Evolutionary conservation across 2,888 invertebrate genomes (phyloP).

Genomic region (Tipula helvola): DNA sequence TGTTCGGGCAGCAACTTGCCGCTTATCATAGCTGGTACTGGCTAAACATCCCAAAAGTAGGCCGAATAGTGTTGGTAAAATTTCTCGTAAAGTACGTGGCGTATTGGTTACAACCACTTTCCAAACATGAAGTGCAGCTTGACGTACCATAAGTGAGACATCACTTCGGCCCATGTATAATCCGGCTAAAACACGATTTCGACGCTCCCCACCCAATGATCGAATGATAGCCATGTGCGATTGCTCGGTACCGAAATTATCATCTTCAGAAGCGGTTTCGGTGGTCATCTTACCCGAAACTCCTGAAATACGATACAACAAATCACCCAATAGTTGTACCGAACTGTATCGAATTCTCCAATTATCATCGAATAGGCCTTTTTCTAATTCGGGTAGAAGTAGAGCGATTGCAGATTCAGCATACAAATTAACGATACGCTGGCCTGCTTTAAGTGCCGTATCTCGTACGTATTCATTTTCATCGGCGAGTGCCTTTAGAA

Average conservation of each 20-base stretch:
- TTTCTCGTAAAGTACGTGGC: slow-evolving; percentile 89
- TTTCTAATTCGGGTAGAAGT: slow-evolving; percentile 84
- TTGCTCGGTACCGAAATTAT: slow-evolving; percentile 97
- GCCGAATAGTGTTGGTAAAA: slow-evolving; percentile 86
- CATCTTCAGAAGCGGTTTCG: slow-evolving; percentile 95
- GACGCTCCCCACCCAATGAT: slow-evolving; percentile 75
- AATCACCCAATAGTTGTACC: slow-evolving; percentile 88
- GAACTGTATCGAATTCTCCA: slow-evolving; percentile 95
- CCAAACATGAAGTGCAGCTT: slow-evolving; percentile 98
- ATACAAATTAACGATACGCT: slow-evolving; percentile 91
- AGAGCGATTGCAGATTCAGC: slow-evolving; percentile 90
- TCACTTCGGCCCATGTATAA: slow-evolving; percentile 96
- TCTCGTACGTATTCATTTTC: slow-evolving; percentile 98
- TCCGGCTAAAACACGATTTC: slow-evolving; percentile 87
- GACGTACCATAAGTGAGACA: slow-evolving; percentile 91
- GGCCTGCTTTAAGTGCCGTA: slow-evolving; percentile 92
- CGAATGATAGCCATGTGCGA: slow-evolving; percentile 84
- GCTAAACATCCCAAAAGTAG: slow-evolving; percentile 88
- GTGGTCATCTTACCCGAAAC: slow-evolving; percentile 99
- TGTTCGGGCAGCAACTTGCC: slow-evolving; percentile 92
- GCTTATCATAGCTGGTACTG: slow-evolving; percentile 89
- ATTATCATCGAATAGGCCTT: slow-evolving; percentile 92
- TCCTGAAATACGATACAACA: slow-evolving; percentile 91
- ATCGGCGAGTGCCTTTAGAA: slow-evolving; percentile 93
- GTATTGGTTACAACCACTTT: slow-evolving; percentile 98